Conservation (phyloP, 2,888 invertebrate genomes). For the Hyposoter dolosus region DNA sequence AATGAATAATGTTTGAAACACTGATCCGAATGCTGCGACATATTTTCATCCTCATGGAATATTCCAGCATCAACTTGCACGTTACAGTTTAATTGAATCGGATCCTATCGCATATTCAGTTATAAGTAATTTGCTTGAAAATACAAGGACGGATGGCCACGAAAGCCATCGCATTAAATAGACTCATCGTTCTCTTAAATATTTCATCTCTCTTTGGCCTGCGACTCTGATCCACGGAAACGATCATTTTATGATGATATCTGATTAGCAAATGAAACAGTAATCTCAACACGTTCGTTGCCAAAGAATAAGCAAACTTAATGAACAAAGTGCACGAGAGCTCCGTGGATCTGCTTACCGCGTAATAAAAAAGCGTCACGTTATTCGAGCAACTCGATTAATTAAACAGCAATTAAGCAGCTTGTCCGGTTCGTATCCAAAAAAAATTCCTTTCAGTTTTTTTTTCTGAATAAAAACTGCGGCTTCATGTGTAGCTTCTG, state of each 20-base stretch:
- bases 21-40: background rate
- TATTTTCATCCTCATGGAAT: background rate
- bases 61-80: background rate
- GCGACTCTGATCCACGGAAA: background rate
- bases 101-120: background rate
- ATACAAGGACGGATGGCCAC: background rate
- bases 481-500: too few relatives aligned
- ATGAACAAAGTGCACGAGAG: background rate
- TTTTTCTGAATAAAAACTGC: too few relatives aligned
- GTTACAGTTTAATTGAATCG: background rate
- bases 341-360: background rate
- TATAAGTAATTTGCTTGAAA: background rate
- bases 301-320: background rate
- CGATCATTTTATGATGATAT: background rate
- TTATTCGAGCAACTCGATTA: too few relatives aligned
- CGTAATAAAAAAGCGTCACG: background rate
- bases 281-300: background rate
- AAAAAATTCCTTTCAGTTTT: too few relatives aligned
- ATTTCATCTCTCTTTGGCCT: background rate
- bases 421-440: too few relatives aligned
- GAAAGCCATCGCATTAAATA: background rate
- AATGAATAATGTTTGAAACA: background rate
- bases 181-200: background rate
- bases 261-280: background rate
- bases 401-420: too few relatives aligned